Conservation (phyloP, 2,113 vertebrate species). For the Apaloderma vittatum region DNA sequence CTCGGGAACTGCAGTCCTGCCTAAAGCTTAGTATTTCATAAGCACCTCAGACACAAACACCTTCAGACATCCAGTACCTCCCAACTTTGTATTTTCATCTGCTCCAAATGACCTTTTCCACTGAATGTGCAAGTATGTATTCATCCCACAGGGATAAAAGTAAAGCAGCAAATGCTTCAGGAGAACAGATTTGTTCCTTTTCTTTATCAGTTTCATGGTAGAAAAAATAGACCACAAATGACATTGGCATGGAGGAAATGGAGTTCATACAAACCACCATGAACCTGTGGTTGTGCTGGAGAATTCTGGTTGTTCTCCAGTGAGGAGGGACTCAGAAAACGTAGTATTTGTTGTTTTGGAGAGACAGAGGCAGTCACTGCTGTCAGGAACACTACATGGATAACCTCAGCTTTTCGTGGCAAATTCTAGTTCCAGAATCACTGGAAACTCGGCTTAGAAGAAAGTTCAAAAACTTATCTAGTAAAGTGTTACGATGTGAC, state of each 20-base stretch:
- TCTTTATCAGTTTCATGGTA: not conserved
- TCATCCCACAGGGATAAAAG: not conserved
- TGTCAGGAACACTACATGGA: not conserved
- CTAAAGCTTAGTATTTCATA: not conserved
- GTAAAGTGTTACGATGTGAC: not conserved
- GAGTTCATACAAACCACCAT: not conserved
- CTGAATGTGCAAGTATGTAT: not conserved
- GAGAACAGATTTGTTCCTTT: not conserved
- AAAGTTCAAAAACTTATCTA: not conserved
- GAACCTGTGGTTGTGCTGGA: not conserved
- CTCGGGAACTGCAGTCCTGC: not conserved
- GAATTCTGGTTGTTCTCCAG: not conserved
- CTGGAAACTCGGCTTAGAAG: not conserved
- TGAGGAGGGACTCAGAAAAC: not conserved
- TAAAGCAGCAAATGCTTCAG: not conserved
- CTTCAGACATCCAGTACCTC: not conserved
- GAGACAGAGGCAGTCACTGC: not conserved
- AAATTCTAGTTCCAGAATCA: not conserved
- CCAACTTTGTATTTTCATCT: not conserved
- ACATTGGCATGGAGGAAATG: not conserved
- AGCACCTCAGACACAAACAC: not conserved
- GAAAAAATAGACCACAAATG: not conserved
- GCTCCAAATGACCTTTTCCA: not conserved
- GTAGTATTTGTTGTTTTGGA: not conserved
- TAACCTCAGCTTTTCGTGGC: not conserved